These are phyloP conservation scores for Oncorhynchus kisutch DNA, from an alignment of 2,113 vertebrate genomes.

Conservation along the genomic window DNA sequence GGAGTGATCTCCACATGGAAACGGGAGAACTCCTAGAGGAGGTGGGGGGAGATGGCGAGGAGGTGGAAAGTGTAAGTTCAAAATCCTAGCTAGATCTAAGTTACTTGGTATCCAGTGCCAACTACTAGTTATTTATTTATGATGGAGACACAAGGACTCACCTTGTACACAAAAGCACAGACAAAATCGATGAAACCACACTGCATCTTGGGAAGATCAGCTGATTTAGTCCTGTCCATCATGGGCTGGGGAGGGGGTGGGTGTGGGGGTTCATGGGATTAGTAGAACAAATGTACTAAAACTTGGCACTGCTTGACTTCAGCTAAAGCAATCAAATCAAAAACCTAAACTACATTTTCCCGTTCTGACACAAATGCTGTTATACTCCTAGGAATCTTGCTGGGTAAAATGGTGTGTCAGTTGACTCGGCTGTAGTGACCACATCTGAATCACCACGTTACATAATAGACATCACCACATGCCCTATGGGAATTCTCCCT, in stretches of 20 bases:
- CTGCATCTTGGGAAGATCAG: conserved; percentile 75
- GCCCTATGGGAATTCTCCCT: conserved; percentile 38
- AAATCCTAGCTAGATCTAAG: no score
- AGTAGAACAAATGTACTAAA: background rate
- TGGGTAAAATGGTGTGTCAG: background rate
- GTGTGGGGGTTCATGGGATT: background rate
- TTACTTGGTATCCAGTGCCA: background rate
- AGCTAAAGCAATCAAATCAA: background rate
- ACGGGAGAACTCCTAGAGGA: conserved; percentile 78
- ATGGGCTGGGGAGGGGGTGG: conserved; percentile 62
- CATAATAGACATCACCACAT: conserved; percentile 53
- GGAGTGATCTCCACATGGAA: conserved; percentile 80
- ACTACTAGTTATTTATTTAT: background rate
- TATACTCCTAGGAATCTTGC: conserved; percentile 17
- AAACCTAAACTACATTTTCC: conserved; percentile 45
- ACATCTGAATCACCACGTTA: conserved; percentile 62
- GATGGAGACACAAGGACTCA: conserved; percentile 34
- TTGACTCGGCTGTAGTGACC: conserved; percentile 42
- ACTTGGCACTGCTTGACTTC: background rate
- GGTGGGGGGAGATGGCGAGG: background rate
- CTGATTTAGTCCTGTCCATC: conserved; percentile 80
- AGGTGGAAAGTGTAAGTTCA: background rate
- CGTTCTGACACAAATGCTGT: conserved; percentile 41
- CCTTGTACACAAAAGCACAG: conserved; percentile 81
- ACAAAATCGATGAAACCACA: conserved; percentile 82